phyloP scores from a whole-genome alignment of 2,113 vertebrate species.

The Hypanus sabinus region DNA sequence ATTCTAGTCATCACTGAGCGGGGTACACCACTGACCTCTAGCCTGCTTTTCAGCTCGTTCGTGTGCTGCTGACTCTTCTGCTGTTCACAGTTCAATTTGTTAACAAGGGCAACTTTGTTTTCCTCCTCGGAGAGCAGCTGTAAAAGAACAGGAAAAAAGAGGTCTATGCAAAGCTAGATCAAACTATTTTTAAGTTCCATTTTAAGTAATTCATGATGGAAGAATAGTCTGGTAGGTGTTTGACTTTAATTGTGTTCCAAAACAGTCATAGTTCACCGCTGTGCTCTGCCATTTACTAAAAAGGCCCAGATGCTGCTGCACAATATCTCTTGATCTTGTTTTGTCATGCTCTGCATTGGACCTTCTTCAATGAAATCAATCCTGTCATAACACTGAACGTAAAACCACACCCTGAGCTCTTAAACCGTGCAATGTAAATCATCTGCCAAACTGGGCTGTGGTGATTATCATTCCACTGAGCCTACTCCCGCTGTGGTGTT shows the following conservation, averaged over 20 bases:
- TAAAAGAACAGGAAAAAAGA: conserved; percentile 28
- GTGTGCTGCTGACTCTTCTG: conserved; percentile 21
- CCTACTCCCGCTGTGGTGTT: background rate
- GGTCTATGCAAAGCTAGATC: background rate
- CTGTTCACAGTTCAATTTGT: conserved; percentile 22
- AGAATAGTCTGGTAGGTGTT: background rate
- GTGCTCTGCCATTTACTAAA: no score
- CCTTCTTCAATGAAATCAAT: background rate
- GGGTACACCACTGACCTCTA: conserved; percentile 38
- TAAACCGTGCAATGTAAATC: background rate
- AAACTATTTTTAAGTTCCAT: background rate
- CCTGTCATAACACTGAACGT: background rate
- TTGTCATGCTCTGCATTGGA: background rate
- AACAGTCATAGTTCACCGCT: background rate
- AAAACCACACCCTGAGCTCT: background rate
- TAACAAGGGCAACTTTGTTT: background rate
- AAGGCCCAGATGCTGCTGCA: background rate
- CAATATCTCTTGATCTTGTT: background rate
- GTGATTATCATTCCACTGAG: background rate
- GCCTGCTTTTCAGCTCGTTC: background rate
- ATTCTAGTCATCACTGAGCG: background rate
- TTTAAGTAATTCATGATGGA: background rate
- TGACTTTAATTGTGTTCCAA: background rate
- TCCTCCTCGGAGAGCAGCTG: conserved; percentile 41
- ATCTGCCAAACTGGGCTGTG: background rate